Conservation (phyloP, 2,888 invertebrate species). For the Pantelozetes paolii region DNA sequence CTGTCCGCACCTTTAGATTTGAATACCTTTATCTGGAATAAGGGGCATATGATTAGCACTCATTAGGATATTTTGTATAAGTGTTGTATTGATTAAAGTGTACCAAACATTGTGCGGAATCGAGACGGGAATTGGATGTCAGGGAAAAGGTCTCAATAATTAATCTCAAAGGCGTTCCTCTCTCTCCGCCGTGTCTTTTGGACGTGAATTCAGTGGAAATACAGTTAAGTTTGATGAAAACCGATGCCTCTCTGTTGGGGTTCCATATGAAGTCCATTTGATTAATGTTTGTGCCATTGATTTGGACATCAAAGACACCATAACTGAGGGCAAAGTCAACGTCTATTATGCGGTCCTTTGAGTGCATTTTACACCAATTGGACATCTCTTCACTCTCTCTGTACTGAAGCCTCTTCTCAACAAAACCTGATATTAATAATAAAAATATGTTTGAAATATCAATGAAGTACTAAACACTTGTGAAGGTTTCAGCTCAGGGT, state of each 20-base stretch:
- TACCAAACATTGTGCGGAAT: conserved; percentile 38
- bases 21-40: conserved; percentile 78
- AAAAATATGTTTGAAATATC: no score
- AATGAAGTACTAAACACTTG: no score
- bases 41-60: neutral
- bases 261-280: conserved; percentile 87
- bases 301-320: conserved; percentile 75
- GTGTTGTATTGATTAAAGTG: no score
- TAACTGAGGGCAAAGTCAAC: conserved; percentile 88
- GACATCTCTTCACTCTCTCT: conserved; percentile 89
- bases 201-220: conserved; percentile 97
- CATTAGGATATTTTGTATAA: no score
- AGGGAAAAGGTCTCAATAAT: conserved; percentile 75
- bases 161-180: conserved; percentile 86
- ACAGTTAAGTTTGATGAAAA: conserved; percentile 69
- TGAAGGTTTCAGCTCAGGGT: no score
- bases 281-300: conserved; percentile 67
- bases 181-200: conserved; percentile 96
- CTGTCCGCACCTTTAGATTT: conserved; percentile 87
- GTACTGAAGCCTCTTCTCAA: conserved; percentile 88
- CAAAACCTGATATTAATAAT: conserved; percentile 64
- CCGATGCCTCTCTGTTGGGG: conserved; percentile 56
- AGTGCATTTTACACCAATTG: conserved; percentile 80
- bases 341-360: conserved; percentile 85
- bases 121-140: conserved; percentile 52